Evolutionary conservation across 2,113 vertebrate species (phyloP), one percentile per base, ranked within the genome.

Genomic region (Solenodon paradoxus): DNA sequence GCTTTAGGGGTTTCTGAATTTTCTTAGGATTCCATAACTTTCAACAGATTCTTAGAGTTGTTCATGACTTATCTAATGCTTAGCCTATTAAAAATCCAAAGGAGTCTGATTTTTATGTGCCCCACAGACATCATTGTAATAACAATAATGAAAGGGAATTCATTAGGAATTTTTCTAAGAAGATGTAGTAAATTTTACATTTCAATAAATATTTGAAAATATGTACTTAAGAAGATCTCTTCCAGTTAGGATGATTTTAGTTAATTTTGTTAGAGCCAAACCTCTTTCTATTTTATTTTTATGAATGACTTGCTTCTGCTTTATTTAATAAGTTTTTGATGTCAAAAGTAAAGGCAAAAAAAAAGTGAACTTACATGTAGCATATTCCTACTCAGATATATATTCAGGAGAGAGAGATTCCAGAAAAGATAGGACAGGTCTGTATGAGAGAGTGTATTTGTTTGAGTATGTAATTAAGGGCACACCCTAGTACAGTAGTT

Each of bases 141-240:
- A 95, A 83, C 26, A 24, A 3, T 89, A 77, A 49, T 69, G 17
- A 74, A 78, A 69, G 78, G 83, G 22, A 75, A 74, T 84, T 35
- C 24, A 9, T 47, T 32, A 64, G 82, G 53, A 88, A 66, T 51
- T 75, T 91, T 94, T 78, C 53, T 71, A 75, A 80, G n/a, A 80
- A n/a, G 20, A 83, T 13, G 22, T 74, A 10, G 47, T 80, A 88
- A 28, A 63, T 79, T 83, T 83, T 86, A 68, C 32, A 75, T 32
- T 91, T 88, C 68, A 77, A 80, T 79, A 79, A 77, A 55, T 32
- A 59, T 86, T 59, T 89, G 74, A 92, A 90, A 77, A 90, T 87
- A 7, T 42, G 7, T 95, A 42, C 84, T 71, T 93, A 47, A 80
- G 78, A 95, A 75, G 28, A 51, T 24, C 24, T 79, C 57, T 87